A percentile compares a stretch with the other conserved stretches of the same genome.
phyloP scores from a whole-genome alignment of 2,888 invertebrate genomes.

The Amphiduros pacificus region DNA sequence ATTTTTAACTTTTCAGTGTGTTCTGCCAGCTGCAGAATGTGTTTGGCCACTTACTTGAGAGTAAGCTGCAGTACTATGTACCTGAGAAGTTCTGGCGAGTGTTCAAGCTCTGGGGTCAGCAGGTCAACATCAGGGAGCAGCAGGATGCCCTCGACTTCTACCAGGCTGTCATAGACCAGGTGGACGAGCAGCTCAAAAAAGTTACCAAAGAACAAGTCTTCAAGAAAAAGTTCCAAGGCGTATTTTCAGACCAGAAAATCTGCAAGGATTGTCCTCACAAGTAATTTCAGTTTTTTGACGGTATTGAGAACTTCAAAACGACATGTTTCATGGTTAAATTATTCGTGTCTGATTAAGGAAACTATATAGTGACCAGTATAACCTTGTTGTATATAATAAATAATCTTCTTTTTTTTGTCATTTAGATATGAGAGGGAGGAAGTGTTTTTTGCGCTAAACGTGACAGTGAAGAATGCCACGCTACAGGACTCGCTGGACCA shows the following conservation, averaged over 20 bases:
- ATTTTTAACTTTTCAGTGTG: slow-evolving; percentile 40
- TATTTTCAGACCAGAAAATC: slow-evolving; percentile 64
- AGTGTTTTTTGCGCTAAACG: slow-evolving; percentile 62
- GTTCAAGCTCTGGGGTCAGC: slow-evolving; percentile 63
- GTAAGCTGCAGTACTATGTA: slow-evolving; percentile 61
- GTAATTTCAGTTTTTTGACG: no score
- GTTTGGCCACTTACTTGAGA: slow-evolving; percentile 63
- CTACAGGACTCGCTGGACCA: slow-evolving; percentile 63
- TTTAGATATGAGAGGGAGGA: slow-evolving; percentile 64
- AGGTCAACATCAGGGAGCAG: slow-evolving; percentile 64
- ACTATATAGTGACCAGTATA: no score
- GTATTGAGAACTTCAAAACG: slow-evolving; percentile 18
- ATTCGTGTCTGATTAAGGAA: no score
- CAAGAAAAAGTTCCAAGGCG: slow-evolving; percentile 62
- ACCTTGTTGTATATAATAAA: no score
- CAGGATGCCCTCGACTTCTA: slow-evolving; percentile 65
- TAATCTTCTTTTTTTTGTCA: not conserved
- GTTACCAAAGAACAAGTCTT: slow-evolving; percentile 60
- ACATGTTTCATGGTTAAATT: not conserved
- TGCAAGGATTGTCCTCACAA: slow-evolving; percentile 64
- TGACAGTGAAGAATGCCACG: slow-evolving; percentile 62
- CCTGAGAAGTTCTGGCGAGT: slow-evolving; percentile 63
- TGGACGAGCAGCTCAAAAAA: slow-evolving; percentile 63
- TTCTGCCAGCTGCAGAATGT: slow-evolving; percentile 63
- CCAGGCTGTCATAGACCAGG: slow-evolving; percentile 62